Base-by-base conservation (phyloP, 2,888 invertebrate species). In the Aphodius sticticus region DNA sequence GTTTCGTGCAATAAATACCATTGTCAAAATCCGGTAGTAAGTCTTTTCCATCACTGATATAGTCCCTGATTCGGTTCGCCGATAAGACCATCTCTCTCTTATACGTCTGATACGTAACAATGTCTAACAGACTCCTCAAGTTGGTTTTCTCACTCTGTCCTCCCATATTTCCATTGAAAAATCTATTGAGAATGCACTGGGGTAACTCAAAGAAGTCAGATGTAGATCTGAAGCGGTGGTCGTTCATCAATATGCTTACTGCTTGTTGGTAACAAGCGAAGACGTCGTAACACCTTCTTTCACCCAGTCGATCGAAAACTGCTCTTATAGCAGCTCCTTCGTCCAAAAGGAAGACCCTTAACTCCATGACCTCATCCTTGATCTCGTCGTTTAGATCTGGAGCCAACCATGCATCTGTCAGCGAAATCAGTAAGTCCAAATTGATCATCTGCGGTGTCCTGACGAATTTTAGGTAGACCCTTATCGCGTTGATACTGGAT, bases 331-430 rank as follows among this genome's bases (percentile, higher is more conserved):
- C 35, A 7, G 16, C 16, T 36, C 14, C 14, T 36, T 78, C 76
- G 12, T 76, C 75, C 69, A 78, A 37, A 16, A 76, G 12, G 14
- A 76, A 75, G 6, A 69, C 38, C 69, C 26, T 16, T 6, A 78
- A 5, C 12, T 69, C 76, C 12, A 76, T n/a, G 14, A 69, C 69
- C 6, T 69, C 36, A 7, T 69, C 69, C 6, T 69, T 75, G 6
- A 78, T 69, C 2, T 75, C 69, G 4, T 69, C 78, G 16, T 76
- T 69, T 16, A 78, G 35, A 76, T 78, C 78, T 6, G 74, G 75
- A 6, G 78, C 75, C 16, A 76, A 26, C 16, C 53, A 76, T 0
- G 72, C 76, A 36, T 78, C 69, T 3, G 76, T 35, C 7, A 76
- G 26, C 6, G 16, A 69, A 6, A 78, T 14, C 6, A 78, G 75